A percentile compares a stretch with the other conserved stretches of the same genome.
Evolutionary conservation across 1,140 invertebrate species (phyloP).

Genomic region (Triops longicaudatus): DNA sequence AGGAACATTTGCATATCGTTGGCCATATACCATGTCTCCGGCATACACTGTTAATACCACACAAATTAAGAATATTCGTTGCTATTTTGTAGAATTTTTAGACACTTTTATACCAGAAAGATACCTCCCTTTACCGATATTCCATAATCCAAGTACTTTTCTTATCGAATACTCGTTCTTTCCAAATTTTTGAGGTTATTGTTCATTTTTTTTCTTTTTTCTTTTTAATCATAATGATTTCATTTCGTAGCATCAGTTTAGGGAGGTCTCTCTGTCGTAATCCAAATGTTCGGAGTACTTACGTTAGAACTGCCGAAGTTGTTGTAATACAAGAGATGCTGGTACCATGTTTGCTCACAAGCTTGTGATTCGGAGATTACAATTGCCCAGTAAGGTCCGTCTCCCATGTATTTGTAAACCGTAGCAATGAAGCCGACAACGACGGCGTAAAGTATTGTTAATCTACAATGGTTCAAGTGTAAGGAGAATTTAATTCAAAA

Average conservation of each 20-base stretch:
- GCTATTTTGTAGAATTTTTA: too few relatives aligned
- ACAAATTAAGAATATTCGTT: too few relatives aligned
- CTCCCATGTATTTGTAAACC: constrained; percentile 11
- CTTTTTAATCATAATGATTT: background rate
- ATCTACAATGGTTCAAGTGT: constrained; percentile 35
- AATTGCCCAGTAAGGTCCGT: constrained; percentile 24
- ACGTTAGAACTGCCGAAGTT: background rate
- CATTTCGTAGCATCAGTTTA: background rate
- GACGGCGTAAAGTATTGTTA: constrained; percentile 35
- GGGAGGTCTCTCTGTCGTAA: background rate
- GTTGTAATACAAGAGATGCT: constrained; percentile 40
- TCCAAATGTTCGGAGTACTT: background rate
- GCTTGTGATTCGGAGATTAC: constrained; percentile 40
- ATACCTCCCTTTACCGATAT: background rate
- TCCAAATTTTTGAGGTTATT: background rate
- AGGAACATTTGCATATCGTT: constrained; percentile 28
- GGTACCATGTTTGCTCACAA: constrained; percentile 50
- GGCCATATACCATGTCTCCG: constrained; percentile 28
- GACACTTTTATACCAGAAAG: background rate
- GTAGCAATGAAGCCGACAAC: constrained; percentile 25
- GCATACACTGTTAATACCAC: constrained; percentile 23
- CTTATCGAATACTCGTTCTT: background rate
- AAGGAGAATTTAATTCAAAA: background rate
- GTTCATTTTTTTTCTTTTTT: too few relatives aligned
- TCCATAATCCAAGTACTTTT: background rate